These are phyloP conservation scores for Cheumatopsyche charites DNA, from an alignment of 1,140 invertebrate species.

Conservation along the genomic window DNA sequence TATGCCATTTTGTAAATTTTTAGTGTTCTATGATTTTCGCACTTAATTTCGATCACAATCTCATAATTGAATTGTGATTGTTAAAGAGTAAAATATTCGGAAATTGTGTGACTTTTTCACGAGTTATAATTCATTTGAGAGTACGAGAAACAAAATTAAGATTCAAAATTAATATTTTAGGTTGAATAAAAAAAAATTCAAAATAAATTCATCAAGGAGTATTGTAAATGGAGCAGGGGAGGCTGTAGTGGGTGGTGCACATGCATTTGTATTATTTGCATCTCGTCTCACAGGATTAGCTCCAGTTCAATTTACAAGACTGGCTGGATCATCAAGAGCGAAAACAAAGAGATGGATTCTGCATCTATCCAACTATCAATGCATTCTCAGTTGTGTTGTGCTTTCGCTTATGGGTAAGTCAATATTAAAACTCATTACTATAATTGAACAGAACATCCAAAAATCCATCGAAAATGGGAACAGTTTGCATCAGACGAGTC, in stretches of 20 bases:
- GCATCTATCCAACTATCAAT: slow-evolving; percentile 54
- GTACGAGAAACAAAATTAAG: too few relatives aligned
- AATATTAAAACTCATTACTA: too few relatives aligned
- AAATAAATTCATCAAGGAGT: neutral
- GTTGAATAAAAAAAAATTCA: neutral
- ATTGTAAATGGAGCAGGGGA: neutral
- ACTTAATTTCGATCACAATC: too few relatives aligned
- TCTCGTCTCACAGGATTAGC: slow-evolving; percentile 58
- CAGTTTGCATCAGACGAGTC: too few relatives aligned
- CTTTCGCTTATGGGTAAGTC: slow-evolving; percentile 55
- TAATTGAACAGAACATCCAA: too few relatives aligned
- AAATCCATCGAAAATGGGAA: too few relatives aligned
- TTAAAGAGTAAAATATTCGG: too few relatives aligned
- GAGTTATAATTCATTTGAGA: too few relatives aligned
- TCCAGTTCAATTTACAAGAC: slow-evolving; percentile 53
- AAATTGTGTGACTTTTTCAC: too few relatives aligned
- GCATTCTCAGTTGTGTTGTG: slow-evolving; percentile 56
- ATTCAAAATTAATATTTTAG: slow-evolving; percentile 13
- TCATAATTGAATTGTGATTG: too few relatives aligned
- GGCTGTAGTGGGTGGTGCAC: slow-evolving; percentile 42
- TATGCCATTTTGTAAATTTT: too few relatives aligned
- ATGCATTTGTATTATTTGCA: slow-evolving; percentile 48
- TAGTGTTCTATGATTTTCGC: too few relatives aligned
- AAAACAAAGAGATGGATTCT: slow-evolving; percentile 52
- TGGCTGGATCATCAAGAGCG: slow-evolving; percentile 40